These are phyloP conservation scores for Antrozous pallidus DNA, from an alignment of 2,797 vertebrate species.

Conservation along the genomic window DNA sequence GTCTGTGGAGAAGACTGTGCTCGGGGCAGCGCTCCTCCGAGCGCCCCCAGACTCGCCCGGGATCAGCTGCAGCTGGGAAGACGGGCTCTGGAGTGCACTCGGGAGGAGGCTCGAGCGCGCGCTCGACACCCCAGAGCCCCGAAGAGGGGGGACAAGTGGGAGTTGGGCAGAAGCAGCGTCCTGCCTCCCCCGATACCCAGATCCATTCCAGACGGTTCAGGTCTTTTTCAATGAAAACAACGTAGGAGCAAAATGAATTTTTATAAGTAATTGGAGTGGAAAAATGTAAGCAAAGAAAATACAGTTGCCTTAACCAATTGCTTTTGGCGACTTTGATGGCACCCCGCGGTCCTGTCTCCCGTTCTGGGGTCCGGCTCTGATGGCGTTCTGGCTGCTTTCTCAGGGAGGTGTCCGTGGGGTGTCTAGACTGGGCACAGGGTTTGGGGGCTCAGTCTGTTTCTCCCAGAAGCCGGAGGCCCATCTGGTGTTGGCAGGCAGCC, in stretches of 20 bases:
- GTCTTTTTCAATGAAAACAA: background rate
- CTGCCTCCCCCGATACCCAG: accelerated
- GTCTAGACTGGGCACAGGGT: too few relatives aligned
- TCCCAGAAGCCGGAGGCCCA: background rate
- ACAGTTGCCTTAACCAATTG: background rate
- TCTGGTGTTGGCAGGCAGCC: accelerated
- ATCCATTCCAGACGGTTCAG: accelerated
- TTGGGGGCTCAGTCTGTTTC: accelerated
- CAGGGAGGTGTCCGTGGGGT: background rate
- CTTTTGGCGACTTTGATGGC: background rate
- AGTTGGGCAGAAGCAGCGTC: background rate
- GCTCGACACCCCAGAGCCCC: background rate
- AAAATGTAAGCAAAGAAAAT: background rate
- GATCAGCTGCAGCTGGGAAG: background rate
- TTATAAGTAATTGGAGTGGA: background rate
- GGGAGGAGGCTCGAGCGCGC: background rate
- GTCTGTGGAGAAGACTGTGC: background rate
- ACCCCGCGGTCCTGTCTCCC: background rate
- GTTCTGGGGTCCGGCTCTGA: background rate
- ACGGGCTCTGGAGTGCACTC: background rate
- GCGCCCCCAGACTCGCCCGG: background rate
- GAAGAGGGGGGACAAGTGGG: background rate
- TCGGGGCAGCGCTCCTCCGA: background rate
- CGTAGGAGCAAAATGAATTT: background rate
- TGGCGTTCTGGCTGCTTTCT: background rate